Conservation (phyloP, 2,797 vertebrate genomes). For the Cephalopachus bancanus region DNA sequence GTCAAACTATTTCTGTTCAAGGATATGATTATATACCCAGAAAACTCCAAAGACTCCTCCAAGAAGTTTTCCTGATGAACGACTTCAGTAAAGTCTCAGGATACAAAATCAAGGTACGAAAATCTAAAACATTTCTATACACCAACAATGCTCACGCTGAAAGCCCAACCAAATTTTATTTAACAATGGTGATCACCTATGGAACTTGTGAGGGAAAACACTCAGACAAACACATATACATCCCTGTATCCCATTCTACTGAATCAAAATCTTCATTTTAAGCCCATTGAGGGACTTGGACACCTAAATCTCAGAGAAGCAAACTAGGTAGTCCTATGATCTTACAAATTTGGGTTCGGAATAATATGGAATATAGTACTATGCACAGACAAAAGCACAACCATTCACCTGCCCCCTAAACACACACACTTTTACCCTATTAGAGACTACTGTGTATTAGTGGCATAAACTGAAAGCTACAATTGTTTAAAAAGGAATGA, state of each 20-base stretch:
- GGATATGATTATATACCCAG: too few relatives aligned
- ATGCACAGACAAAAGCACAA: background rate
- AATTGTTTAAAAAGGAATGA: background rate
- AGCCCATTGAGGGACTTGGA: background rate
- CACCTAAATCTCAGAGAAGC: conserved; percentile 27
- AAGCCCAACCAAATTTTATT: background rate
- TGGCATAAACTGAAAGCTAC: background rate
- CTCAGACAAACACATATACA: background rate
- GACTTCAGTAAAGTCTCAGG: too few relatives aligned
- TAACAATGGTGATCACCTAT: background rate
- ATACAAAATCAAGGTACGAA: too few relatives aligned
- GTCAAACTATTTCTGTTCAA: too few relatives aligned
- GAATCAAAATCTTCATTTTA: background rate
- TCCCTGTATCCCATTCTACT: background rate
- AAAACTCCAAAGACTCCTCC: too few relatives aligned
- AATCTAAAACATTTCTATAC: too few relatives aligned
- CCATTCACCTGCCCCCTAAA: background rate
- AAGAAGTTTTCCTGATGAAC: too few relatives aligned
- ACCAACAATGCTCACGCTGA: too few relatives aligned
- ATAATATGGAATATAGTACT: background rate
- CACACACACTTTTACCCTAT: background rate
- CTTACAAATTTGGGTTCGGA: background rate
- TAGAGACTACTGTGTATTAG: background rate
- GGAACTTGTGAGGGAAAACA: background rate
- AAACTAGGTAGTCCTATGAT: background rate